phyloP scores from a whole-genome alignment of 2,113 vertebrate genomes.

The Cephalopholis sonnerati region DNA sequence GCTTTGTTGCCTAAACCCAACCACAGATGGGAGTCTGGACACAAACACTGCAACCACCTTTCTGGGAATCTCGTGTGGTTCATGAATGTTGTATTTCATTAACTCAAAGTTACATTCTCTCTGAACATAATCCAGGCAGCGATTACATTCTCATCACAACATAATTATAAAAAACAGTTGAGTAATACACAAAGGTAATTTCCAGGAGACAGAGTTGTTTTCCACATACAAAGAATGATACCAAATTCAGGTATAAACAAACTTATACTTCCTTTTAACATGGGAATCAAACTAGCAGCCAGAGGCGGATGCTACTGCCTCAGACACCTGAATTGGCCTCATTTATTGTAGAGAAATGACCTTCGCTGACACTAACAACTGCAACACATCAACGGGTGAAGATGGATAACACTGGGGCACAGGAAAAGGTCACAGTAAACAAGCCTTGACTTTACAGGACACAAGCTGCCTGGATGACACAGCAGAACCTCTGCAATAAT shows the following conservation, averaged over 20 bases:
- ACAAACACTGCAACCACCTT: no score
- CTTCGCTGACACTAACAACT: conserved; percentile 41
- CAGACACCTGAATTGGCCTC: conserved; percentile 5
- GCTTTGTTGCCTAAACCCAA: no score
- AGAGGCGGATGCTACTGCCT: background rate
- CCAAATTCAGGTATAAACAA: background rate
- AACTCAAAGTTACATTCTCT: no score
- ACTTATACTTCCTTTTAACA: background rate
- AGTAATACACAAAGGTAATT: no score
- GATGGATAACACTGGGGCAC: conserved; percentile 48
- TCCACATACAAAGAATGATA: background rate
- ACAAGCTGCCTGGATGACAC: conserved; percentile 8
- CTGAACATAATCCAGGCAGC: no score
- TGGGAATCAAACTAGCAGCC: conserved; percentile 12
- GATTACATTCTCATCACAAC: no score
- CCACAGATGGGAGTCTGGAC: no score
- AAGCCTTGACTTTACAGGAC: conserved; percentile 35
- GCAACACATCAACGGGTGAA: conserved; percentile 33
- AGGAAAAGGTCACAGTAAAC: conserved; percentile 53
- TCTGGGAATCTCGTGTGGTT: no score
- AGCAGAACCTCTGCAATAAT: background rate
- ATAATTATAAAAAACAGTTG: no score
- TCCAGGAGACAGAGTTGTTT: no score
- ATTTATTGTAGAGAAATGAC: conserved; percentile 45
- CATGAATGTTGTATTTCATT: no score